Evolutionary conservation across 1,140 invertebrate species (phyloP), one percentile per base, ranked within the genome.

Genomic region (Steinernema feltiae): DNA sequence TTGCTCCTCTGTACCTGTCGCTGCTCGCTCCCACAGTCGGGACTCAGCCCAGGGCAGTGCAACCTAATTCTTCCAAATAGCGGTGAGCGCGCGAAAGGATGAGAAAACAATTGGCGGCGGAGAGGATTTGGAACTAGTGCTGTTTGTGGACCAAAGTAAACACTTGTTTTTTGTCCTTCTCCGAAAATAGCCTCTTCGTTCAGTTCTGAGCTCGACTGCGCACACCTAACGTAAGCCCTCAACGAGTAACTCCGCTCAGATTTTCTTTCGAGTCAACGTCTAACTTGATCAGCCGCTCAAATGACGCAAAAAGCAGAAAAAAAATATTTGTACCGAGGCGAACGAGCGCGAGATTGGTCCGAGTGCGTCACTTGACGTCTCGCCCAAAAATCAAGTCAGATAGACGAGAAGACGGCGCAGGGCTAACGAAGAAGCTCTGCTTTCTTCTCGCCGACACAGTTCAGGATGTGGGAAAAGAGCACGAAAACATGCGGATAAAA

Each of bases 131-230:
- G 53, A 63, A 63, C 53, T 63, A n/a, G n/a, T n/a, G n/a, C n/a
- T n/a, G n/a, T n/a, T n/a, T n/a, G n/a, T n/a, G 41, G 41, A 63
- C 53, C 3, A 63, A 63, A 63, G 53, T 63, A 63, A 63, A 63
- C 53, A 63, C 53, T 17, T 21, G 12, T 63, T 63, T 63, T 63
- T 63, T 7, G 7, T 3, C 24, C 3, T 3, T 63, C 53, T 21
- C 12, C 12, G 53, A 63, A 63, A 63, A 63, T 17, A 63, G 24
- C 53, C 3, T 7, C 53, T 27, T 21, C n/a, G n/a, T n/a, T n/a
- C n/a, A n/a, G n/a, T n/a, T n/a, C n/a, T n/a, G n/a, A n/a, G n/a
- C n/a, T n/a, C n/a, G n/a, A n/a, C n/a, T n/a, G n/a, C n/a, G n/a
- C n/a, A n/a, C n/a, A n/a, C n/a, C n/a, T n/a, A n/a, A n/a, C n/a